Base-by-base conservation (phyloP, 2,888 invertebrate genomes). In the Dichetophora obliterata region DNA sequence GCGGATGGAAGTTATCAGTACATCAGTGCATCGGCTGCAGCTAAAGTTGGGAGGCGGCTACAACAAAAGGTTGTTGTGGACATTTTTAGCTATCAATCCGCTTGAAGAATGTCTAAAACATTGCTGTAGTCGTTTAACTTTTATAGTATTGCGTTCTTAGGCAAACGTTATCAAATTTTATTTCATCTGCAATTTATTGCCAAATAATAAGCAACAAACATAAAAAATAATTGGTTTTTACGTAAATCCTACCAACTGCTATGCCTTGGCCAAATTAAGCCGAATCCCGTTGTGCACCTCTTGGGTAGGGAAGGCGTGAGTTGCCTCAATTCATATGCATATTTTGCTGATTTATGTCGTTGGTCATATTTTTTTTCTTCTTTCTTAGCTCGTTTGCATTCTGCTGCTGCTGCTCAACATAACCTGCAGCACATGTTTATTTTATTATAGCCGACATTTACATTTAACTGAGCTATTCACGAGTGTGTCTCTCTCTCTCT, bases 201-300 rank as follows among this genome's bases (percentile, higher is more conserved):
- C 24, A 65, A 65, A 65, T 65, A 65, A 65, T 65, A 65, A n/a
- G 65, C 65, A 37, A 65, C 37, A 37, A 11, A 57, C 57, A 70
- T 70, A 70, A 70, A 70, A 70, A 31, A 70, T 70, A 70, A 70
- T 57, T 70, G 70, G 19, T 22, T 66, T 43, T 24, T 22, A 22
- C 48, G 34, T 63, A 50, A 43, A 48, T 69, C 57, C 27, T 31
- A 34, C 9, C 48, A 11, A 48, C 24, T 65, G 34, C 37, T n/a
- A 31, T 48, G 37, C 11, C 37, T n/a, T 34, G 22, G 54, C 57
- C 34, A 57, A 70, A 52, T 70, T 57, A 14, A n/a, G 37, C 19
- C 27, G 57, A 54, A 48, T 48, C 8, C 22, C 22, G 48, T 19
- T 34, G n/a, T 65, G 37, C 65, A 19, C 9, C 3, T 37, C 19